phyloP scores from a whole-genome alignment of 1,140 invertebrate genomes.

The Limonius californicus region DNA sequence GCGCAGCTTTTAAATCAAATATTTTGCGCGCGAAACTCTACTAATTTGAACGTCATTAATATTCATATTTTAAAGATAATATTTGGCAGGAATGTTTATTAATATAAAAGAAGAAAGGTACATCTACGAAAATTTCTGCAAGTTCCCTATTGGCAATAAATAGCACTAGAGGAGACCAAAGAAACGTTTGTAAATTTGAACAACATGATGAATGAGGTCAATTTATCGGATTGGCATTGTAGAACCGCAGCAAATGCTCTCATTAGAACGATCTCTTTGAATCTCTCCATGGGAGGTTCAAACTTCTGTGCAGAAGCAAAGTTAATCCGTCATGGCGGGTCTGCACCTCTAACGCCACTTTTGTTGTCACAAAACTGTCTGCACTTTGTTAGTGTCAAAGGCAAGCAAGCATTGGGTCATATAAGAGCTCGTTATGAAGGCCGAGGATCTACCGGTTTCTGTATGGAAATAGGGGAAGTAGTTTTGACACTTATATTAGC shows the following conservation, averaged over 20 bases:
- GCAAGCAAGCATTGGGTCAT: too few relatives aligned
- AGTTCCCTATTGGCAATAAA: too few relatives aligned
- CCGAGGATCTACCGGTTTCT: not conserved
- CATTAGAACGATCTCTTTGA: constrained; percentile 18
- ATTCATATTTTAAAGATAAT: too few relatives aligned
- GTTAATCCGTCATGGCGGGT: constrained; percentile 28
- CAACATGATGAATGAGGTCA: not conserved
- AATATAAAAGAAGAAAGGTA: too few relatives aligned
- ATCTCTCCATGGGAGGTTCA: constrained; percentile 19
- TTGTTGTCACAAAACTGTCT: constrained; percentile 33
- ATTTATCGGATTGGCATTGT: not conserved
- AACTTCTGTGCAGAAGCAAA: constrained; percentile 20
- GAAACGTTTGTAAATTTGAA: too few relatives aligned
- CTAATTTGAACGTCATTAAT: too few relatives aligned
- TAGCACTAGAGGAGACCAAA: too few relatives aligned
- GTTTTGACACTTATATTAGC: not conserved
- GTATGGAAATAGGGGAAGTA: not conserved
- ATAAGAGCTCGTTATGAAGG: not conserved
- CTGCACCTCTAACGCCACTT: constrained; percentile 21
- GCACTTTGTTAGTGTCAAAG: constrained; percentile 30
- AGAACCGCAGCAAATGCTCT: constrained; percentile 21
- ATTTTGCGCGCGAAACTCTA: too few relatives aligned
- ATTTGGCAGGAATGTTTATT: too few relatives aligned
- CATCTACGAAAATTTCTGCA: too few relatives aligned
- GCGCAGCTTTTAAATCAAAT: too few relatives aligned